These are phyloP conservation scores for Nowickia ferox DNA, from an alignment of 2,888 invertebrate species.

Conservation along the genomic window DNA sequence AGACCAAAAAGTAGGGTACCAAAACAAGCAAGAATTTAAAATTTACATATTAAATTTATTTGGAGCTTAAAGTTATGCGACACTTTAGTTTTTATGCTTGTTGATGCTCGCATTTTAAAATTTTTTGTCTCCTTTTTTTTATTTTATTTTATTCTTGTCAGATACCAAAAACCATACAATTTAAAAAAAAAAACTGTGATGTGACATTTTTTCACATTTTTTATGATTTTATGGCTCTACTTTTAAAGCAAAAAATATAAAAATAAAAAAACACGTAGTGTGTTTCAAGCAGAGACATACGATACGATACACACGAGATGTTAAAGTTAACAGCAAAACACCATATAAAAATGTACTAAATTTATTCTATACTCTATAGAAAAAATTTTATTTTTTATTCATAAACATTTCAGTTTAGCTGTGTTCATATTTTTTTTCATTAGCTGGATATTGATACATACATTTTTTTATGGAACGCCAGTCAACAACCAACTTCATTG, in stretches of 20 bases:
- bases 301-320: constrained; percentile 19
- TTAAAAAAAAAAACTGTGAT: constrained; percentile 47
- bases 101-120: constrained; percentile 48
- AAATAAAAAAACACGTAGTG: constrained; percentile 17
- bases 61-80: constrained; percentile 41
- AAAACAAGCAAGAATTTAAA: constrained; percentile 27
- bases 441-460: constrained; percentile 59
- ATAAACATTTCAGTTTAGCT: constrained; percentile 45
- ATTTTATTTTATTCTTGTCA: neutral
- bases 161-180: constrained; percentile 30
- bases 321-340: constrained; percentile 12
- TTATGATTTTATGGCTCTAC: constrained; percentile 66
- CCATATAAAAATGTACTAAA: constrained; percentile 35
- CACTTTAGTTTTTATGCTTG: constrained; percentile 43
- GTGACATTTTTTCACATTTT: constrained; percentile 64
- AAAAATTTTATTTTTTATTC: constrained; percentile 19
- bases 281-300: constrained; percentile 39
- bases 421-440: constrained; percentile 48
- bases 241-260: constrained; percentile 18
- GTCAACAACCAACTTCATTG: constrained; percentile 32
- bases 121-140: constrained; percentile 18
- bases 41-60: constrained; percentile 7
- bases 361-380: constrained; percentile 43
- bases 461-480: constrained; percentile 22
- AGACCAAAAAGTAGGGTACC: neutral